These are phyloP conservation scores for Motacilla alba DNA, from an alignment of 2,113 vertebrate genomes.

Conservation along the genomic window DNA sequence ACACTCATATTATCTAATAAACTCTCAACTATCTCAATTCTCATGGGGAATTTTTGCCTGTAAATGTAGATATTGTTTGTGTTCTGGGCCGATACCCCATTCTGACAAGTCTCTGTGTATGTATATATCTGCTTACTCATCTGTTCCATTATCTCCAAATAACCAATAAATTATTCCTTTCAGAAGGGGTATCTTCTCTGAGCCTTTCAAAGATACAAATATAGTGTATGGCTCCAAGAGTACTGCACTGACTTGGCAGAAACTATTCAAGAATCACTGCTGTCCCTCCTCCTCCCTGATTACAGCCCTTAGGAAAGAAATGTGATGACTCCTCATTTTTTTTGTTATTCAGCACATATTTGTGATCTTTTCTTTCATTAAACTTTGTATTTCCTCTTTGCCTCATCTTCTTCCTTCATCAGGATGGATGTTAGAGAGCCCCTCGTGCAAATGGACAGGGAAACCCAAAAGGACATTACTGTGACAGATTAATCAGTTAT, in stretches of 20 bases:
- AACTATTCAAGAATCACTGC: neutral
- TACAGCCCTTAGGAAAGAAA: constrained; percentile 21
- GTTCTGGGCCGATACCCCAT: neutral
- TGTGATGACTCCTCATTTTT: constrained; percentile 44
- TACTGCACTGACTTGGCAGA: constrained; percentile 16
- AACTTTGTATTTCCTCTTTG: neutral
- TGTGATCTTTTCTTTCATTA: constrained; percentile 1
- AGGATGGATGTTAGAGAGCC: neutral
- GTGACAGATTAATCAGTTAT: neutral
- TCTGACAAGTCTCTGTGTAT: neutral
- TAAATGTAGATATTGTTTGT: neutral
- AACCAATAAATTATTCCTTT: neutral
- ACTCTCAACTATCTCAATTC: neutral
- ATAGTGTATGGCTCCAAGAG: neutral
- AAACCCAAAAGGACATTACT: neutral
- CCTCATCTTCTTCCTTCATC: neutral
- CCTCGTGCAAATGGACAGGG: neutral
- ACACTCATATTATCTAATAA: neutral
- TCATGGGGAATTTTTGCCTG: neutral
- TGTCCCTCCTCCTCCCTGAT: constrained; percentile 20
- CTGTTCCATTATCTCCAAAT: neutral
- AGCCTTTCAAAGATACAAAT: neutral
- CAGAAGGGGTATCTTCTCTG: neutral
- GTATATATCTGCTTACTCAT: neutral
- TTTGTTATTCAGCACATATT: constrained; percentile 41